Base-by-base conservation (phyloP, 2,113 vertebrate species). In the Gavialis gangeticus region DNA sequence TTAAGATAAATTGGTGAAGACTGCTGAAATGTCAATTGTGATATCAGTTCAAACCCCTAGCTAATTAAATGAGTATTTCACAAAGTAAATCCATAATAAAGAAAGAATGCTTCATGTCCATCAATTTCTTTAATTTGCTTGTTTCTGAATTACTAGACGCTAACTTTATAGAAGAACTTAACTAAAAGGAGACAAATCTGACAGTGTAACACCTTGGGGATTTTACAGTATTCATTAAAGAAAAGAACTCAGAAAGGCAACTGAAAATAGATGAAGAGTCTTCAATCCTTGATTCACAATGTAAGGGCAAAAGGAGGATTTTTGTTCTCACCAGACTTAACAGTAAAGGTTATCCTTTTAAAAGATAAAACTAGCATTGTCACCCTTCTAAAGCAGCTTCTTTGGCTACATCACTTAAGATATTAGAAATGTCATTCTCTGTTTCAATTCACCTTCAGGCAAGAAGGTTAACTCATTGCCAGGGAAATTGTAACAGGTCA, bases 381-480 rank as follows among this genome's bases (percentile, higher is more conserved):
- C 56, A 18, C 55, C 80, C 67, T 64, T 96, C 92, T 62, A 57
- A 37, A 34, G 82, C 19, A 83, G 57, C 30, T 95, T 87, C 87
- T 96, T 88, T 84, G 60, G 77, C 88, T 88, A 84, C 71, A 92
- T 95, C 89, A 85, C 90, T 97, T 94, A 91, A 81, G 89, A 96
- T 97, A 97, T 97, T 94, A 93, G 89, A 97, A 97, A 96, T 95
- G 93, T 92, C 96, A 97, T 94, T 96, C 85, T 87, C 89, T 90
- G 79, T 84, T 97, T 95, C 84, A 95, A 85, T 97, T 97, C 96
- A 97, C 95, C 96, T 98, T 93, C 93, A 97, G 79, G 86, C 91
- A 96, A 97, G 78, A 96, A 96, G 97, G 95, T 96, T 96, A 97
- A 97, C 75, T 93, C 80, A 77, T 86, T 95, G 95, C 84, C 96